Base-by-base conservation (phyloP, 2,113 vertebrate genomes). In the Tenebrosternarchus preto region DNA sequence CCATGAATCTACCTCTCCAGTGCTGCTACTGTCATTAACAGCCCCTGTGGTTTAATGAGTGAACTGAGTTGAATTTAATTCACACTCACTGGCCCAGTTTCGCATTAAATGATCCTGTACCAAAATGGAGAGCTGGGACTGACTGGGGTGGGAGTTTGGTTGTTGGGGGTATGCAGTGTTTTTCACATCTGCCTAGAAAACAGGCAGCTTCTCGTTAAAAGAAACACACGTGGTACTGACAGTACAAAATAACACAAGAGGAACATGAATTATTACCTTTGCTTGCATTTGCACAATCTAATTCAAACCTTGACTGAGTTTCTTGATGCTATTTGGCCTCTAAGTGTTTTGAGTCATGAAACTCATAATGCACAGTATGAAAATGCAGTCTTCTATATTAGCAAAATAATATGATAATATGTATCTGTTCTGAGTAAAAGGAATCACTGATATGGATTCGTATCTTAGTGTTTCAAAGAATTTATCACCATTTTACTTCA, bases 41-140 rank as follows among this genome's bases (percentile, higher is more conserved):
- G 50, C 66, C 60, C 78, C 78, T 74, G 71, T 67, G 71, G 61
- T 74, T 74, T 80, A 80, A 80, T 67, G 78, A 74, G 71, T 74
- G 59, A 80, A 74, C 78, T 33, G 70, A 57, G 71, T 67, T 33
- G 39, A 80, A 75, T 80, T 64, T 74, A 80, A 80, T 68, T 68
- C 19, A 22, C 79, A 74, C 73, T 80, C 59, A 80, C 60, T 64
- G 73, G 29, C 78, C 71, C 61, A 80, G 64, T 80, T 80, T 73
- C 46, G 55, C 68, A 74, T 74, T 74, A 74, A 57, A 73, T 74
- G 66, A 29, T 80, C 60, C 59, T 64, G 61, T 80, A 55, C 53
- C 29, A 63, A 73, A 71, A 73, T 64, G 57, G 68, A 73, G 69
- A 72, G 68, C 77, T 61, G 66, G 59, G 46, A 50, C 71, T 73